phyloP scores from a whole-genome alignment of 2,797 vertebrate genomes.

The Hyperoplus lanceolatus region DNA sequence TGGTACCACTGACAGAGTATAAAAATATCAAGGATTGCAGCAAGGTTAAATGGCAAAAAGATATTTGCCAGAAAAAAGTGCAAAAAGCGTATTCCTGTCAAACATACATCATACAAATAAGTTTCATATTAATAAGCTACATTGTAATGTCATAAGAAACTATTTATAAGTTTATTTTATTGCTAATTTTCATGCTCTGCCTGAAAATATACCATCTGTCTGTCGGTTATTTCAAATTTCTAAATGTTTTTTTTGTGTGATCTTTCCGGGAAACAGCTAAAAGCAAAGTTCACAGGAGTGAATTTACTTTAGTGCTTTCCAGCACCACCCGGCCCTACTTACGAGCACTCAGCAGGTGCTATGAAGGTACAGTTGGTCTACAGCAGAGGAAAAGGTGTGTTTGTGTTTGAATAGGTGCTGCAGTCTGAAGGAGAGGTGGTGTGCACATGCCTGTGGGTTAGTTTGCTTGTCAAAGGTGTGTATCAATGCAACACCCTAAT shows the following conservation, averaged over 20 bases:
- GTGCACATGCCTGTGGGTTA: neutral
- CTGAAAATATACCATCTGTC: neutral
- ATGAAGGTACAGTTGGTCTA: constrained; percentile 7
- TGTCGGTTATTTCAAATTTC: no score
- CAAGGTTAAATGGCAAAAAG: neutral
- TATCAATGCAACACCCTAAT: neutral
- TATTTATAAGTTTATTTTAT: neutral
- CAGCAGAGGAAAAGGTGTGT: neutral
- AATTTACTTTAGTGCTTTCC: constrained; percentile 56
- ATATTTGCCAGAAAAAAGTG: neutral
- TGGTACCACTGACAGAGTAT: neutral
- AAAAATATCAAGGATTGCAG: neutral
- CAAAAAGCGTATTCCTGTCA: neutral
- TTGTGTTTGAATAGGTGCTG: constrained; percentile 8
- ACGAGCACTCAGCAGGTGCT: constrained; percentile 53
- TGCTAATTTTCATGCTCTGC: neutral
- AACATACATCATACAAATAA: neutral
- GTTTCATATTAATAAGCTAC: neutral
- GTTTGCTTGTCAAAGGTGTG: neutral
- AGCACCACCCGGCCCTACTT: constrained; percentile 39
- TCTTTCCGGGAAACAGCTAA: constrained; percentile 37
- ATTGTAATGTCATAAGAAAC: neutral
- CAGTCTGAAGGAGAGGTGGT: constrained; percentile 2
- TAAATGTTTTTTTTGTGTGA: constrained; percentile 2
- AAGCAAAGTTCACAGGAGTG: constrained; percentile 45